Percentiles rank a stretch among this genome's conserved stretches.
Conservation (phyloP, 2,888 invertebrate species). For the Lasioglossum oenotherae region DNA sequence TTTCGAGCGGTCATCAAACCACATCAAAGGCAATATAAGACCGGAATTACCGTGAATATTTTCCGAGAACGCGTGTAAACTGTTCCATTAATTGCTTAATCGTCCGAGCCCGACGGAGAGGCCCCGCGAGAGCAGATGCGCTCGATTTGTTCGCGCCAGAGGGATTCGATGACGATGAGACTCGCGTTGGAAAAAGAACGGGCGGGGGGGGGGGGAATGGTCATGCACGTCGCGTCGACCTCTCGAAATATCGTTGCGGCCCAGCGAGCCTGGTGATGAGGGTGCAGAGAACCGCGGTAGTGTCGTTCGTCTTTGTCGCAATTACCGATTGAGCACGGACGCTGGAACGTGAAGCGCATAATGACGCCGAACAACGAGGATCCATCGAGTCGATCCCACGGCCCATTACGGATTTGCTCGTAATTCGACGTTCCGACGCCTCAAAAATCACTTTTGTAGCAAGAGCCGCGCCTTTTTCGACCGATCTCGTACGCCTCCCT, state of each 20-base stretch:
- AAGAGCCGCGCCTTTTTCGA: slow-evolving; percentile 9
- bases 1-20: background rate
- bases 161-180: slow-evolving; percentile 28
- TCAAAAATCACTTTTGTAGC: slow-evolving; percentile 49
- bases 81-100: slow-evolving; percentile 10
- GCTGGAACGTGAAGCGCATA: slow-evolving; percentile 70
- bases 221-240: slow-evolving; percentile 31
- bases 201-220: slow-evolving; percentile 10
- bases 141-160: slow-evolving; percentile 22
- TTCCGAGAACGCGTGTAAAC: slow-evolving; percentile 14
- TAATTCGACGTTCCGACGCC: slow-evolving; percentile 71
- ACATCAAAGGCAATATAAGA: background rate
- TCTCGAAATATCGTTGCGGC: slow-evolving; percentile 54
- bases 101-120: slow-evolving; percentile 30
- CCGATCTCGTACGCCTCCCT: background rate
- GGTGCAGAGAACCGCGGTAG: slow-evolving; percentile 41
- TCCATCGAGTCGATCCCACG: slow-evolving; percentile 74
- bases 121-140: slow-evolving; percentile 36
- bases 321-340: slow-evolving; percentile 80
- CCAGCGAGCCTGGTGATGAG: slow-evolving; percentile 26
- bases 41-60: slow-evolving; percentile 10
- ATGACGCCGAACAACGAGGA: slow-evolving; percentile 66
- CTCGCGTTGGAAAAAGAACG: background rate
- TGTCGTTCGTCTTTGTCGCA: slow-evolving; percentile 75
- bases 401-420: slow-evolving; percentile 73